These are phyloP conservation scores for human DNA, from an alignment of 2,113 vertebrate genomes.

Conservation along the genomic window DNA sequence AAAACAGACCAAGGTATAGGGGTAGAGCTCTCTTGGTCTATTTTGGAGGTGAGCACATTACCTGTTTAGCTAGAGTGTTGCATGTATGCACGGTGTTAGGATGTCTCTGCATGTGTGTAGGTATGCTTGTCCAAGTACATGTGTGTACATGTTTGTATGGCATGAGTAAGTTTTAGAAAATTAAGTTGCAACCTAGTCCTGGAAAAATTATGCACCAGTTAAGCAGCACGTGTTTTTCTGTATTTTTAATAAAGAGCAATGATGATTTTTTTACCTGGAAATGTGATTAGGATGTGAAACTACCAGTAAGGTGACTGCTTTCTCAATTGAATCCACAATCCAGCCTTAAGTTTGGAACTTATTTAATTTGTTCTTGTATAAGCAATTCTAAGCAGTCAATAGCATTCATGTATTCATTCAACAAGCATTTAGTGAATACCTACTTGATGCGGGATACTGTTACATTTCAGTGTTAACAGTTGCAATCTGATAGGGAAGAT, in stretches of 20 bases:
- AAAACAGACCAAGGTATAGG: rapidly evolving
- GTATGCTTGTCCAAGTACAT: too few species aligned
- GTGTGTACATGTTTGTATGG: not conserved
- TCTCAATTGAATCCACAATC: not conserved
- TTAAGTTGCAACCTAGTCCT: not conserved
- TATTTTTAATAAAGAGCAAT: not conserved
- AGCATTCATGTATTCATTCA: not conserved
- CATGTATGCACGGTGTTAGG: not conserved
- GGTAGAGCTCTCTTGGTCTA: not conserved
- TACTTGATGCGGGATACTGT: not conserved
- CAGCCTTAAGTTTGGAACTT: not conserved
- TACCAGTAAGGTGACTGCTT: not conserved
- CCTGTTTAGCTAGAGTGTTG: not conserved
- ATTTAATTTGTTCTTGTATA: not conserved
- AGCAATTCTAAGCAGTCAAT: not conserved
- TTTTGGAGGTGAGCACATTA: not conserved
- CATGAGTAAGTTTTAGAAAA: not conserved
- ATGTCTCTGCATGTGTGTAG: not conserved
- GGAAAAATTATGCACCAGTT: not conserved
- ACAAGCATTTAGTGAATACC: not conserved
- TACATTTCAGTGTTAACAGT: not conserved
- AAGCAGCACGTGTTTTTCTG: not conserved
- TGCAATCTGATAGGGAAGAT: not conserved
- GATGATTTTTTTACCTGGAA: not conserved
- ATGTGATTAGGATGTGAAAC: not conserved